phyloP scores from a whole-genome alignment of 2,888 invertebrate genomes.

The Phortica okadai region DNA sequence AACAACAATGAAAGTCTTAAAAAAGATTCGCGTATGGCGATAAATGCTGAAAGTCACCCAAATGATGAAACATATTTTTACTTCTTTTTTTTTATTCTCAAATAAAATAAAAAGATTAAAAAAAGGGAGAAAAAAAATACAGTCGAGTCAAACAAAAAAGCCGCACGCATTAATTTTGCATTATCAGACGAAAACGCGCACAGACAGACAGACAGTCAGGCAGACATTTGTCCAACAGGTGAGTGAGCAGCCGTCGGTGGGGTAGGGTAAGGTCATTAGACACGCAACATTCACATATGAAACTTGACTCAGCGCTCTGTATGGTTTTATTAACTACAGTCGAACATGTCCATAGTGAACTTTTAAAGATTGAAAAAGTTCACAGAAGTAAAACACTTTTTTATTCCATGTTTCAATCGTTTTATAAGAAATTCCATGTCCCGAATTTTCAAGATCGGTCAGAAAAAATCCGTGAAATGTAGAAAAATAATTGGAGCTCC shows the following conservation, averaged over 20 bases:
- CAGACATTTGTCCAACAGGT: too few relatives aligned
- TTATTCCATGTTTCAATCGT: too few relatives aligned
- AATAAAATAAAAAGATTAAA: slow-evolving; percentile 1
- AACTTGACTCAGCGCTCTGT: slow-evolving; percentile 46
- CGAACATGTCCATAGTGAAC: too few relatives aligned
- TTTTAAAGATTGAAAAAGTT: too few relatives aligned
- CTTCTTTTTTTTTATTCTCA: not conserved
- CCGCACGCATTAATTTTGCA: slow-evolving; percentile 68
- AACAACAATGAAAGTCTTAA: slow-evolving; percentile 20
- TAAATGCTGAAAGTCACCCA: slow-evolving; percentile 15
- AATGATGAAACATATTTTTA: not conserved
- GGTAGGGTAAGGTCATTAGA: slow-evolving; percentile 44
- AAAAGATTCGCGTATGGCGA: slow-evolving; percentile 17
- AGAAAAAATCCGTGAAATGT: too few relatives aligned
- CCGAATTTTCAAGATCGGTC: too few relatives aligned
- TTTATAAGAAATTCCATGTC: too few relatives aligned
- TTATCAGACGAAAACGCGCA: slow-evolving; percentile 24
- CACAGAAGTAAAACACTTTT: too few relatives aligned
- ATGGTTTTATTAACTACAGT: slow-evolving; percentile 45
- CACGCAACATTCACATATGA: slow-evolving; percentile 64
- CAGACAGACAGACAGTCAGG: not conserved
- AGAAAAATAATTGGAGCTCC: too few relatives aligned
- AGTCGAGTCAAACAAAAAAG: slow-evolving; percentile 25
- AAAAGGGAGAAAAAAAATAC: not conserved
- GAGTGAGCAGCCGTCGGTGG: too few relatives aligned